A percentile compares a stretch with the other conserved stretches of the same genome.
Conservation (phyloP, 1,140 invertebrate species). For the Ericerus pela region DNA sequence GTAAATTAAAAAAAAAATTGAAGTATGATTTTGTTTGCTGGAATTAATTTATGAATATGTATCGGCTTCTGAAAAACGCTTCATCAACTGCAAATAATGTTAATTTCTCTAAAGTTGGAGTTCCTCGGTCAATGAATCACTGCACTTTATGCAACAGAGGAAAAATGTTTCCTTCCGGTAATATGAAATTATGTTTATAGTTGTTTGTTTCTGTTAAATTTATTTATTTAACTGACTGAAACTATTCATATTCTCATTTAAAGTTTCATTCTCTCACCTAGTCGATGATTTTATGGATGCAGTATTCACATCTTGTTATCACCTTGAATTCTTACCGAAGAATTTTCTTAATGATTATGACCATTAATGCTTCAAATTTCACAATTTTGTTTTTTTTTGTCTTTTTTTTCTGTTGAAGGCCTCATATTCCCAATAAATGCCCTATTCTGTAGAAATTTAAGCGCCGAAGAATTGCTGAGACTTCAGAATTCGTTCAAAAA, state of each 20-base stretch:
- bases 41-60: not conserved
- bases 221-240: too few relatives aligned
- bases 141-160: not conserved
- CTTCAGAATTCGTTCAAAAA: not conserved
- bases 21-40: too few relatives aligned
- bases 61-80: not conserved
- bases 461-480: not conserved
- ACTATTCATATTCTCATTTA: too few relatives aligned
- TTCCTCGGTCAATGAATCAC: not conserved
- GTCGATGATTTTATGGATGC: too few relatives aligned
- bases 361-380: not conserved
- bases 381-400: not conserved
- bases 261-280: too few relatives aligned
- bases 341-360: not conserved
- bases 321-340: too few relatives aligned
- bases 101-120: not conserved
- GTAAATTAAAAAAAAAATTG: too few relatives aligned
- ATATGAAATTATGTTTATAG: too few relatives aligned
- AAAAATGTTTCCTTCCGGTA: not conserved
- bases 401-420: not conserved
- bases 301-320: too few relatives aligned
- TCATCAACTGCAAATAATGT: not conserved
- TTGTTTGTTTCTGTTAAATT: too few relatives aligned
- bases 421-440: not conserved
- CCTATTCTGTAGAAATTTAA: not conserved